These are phyloP conservation scores for Fregetta grallaria DNA, from an alignment of 2,113 vertebrate species.

Conservation along the genomic window DNA sequence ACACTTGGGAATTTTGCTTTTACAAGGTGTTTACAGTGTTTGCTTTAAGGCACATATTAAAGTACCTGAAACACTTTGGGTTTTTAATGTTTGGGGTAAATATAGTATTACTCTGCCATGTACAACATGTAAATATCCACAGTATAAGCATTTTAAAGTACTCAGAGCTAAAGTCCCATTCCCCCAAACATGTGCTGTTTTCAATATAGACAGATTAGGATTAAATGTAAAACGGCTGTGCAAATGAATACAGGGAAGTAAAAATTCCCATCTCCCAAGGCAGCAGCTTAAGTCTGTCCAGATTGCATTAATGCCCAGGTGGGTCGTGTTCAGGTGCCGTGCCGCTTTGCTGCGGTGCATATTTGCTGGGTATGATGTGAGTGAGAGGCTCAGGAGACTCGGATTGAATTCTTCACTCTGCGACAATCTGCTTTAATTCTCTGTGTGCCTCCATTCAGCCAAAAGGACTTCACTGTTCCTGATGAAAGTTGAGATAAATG, in stretches of 20 bases:
- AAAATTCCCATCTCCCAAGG: not conserved
- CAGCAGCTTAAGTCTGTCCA: not conserved
- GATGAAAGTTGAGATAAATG: not conserved
- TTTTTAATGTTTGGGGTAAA: constrained; percentile 32
- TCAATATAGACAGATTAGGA: not conserved
- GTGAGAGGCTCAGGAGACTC: not conserved
- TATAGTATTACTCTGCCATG: not conserved
- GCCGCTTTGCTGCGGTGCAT: not conserved
- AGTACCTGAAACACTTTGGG: not conserved
- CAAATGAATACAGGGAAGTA: not conserved
- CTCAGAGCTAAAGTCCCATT: not conserved
- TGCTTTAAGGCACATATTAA: constrained; percentile 24
- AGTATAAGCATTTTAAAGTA: not conserved
- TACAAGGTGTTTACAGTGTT: constrained; percentile 33
- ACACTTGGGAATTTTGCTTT: constrained; percentile 39
- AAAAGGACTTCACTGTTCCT: not conserved
- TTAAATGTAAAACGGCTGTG: not conserved
- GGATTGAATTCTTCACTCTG: not conserved
- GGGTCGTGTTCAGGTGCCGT: not conserved
- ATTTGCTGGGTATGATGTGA: not conserved
- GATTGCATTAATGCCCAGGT: not conserved
- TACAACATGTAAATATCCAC: not conserved
- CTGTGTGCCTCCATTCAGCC: not conserved
- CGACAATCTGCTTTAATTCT: not conserved
- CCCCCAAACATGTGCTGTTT: not conserved